phyloP scores from a whole-genome alignment of 2,113 vertebrate species.

The Amphilophus citrinellus region DNA sequence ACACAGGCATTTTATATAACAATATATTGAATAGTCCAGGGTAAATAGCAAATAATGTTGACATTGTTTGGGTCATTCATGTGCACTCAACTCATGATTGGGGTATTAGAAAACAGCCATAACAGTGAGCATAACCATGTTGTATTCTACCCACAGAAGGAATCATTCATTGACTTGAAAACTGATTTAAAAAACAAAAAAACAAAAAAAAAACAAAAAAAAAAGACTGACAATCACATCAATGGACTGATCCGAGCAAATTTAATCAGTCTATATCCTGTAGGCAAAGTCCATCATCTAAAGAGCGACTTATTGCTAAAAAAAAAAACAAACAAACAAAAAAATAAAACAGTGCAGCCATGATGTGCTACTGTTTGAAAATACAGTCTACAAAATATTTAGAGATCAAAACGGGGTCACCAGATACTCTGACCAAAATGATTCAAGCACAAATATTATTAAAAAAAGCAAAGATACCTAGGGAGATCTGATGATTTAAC shows the following conservation, averaged over 20 bases:
- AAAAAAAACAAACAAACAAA: too few species aligned
- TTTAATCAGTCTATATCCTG: not conserved
- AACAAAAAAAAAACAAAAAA: not conserved
- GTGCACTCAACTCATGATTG: constrained; percentile 15
- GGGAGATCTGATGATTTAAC: constrained; percentile 15
- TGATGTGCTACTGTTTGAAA: not conserved
- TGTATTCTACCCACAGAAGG: constrained; percentile 1
- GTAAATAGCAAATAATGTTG: not conserved
- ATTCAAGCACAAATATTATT: not conserved
- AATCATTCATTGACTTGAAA: not conserved
- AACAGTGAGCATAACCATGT: not conserved
- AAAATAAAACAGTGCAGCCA: not conserved
- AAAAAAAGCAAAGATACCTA: constrained; percentile 8
- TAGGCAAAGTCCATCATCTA: not conserved
- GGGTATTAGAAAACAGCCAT: constrained; percentile 7
- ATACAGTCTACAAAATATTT: not conserved
- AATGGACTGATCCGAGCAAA: not conserved
- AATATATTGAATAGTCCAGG: not conserved
- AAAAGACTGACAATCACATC: not conserved
- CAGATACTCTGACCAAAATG: constrained; percentile 19
- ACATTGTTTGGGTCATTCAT: not conserved
- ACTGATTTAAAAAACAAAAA: not conserved
- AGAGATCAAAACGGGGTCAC: constrained; percentile 18
- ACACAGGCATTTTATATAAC: not conserved
- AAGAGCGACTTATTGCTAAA: not conserved